Conservation (phyloP, 2,888 invertebrate species). For the Caenorhabditis afra region DNA sequence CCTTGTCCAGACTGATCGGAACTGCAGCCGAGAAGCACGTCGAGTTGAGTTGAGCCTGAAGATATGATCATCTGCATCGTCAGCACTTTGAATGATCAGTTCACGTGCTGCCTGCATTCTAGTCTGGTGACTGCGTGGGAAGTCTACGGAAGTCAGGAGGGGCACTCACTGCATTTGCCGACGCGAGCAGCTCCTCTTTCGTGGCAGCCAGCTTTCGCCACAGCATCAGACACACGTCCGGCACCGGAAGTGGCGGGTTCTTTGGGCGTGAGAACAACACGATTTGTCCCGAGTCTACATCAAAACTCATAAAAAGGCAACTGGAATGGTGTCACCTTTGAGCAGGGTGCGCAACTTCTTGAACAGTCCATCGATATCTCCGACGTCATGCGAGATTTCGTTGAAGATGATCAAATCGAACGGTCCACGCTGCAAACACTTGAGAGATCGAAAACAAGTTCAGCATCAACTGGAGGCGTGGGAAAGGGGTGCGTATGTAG, state of each 20-base stretch:
- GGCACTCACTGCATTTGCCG: constrained; percentile 61
- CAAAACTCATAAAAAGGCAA: background rate
- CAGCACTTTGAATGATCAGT: background rate
- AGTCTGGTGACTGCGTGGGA: constrained; percentile 29
- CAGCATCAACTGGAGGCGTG: constrained; percentile 44
- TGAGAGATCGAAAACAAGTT: constrained; percentile 7
- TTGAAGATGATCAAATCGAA: constrained; percentile 71
- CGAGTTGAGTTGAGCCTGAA: constrained; percentile 67
- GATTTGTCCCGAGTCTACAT: constrained; percentile 64
- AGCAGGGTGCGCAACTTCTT: constrained; percentile 62
- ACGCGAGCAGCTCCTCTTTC: constrained; percentile 67
- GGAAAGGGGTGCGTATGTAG: constrained; percentile 1
- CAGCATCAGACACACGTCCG: constrained; percentile 68
- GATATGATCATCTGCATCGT: background rate
- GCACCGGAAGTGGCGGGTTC: constrained; percentile 70
- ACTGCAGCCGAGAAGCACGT: constrained; percentile 72
- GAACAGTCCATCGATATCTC: constrained; percentile 65
- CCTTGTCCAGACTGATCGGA: constrained; percentile 67
- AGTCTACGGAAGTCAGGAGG: constrained; percentile 42
- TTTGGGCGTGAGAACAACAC: constrained; percentile 70
- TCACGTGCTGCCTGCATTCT: background rate
- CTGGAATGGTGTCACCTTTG: constrained; percentile 29
- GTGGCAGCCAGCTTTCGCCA: constrained; percentile 68
- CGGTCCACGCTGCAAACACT: constrained; percentile 61
- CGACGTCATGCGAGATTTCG: constrained; percentile 68